Percentiles rank a stretch among this genome's conserved stretches.
Evolutionary conservation across 2,797 vertebrate species (phyloP).

Genomic region (Pseudomugil gertrudae): DNA sequence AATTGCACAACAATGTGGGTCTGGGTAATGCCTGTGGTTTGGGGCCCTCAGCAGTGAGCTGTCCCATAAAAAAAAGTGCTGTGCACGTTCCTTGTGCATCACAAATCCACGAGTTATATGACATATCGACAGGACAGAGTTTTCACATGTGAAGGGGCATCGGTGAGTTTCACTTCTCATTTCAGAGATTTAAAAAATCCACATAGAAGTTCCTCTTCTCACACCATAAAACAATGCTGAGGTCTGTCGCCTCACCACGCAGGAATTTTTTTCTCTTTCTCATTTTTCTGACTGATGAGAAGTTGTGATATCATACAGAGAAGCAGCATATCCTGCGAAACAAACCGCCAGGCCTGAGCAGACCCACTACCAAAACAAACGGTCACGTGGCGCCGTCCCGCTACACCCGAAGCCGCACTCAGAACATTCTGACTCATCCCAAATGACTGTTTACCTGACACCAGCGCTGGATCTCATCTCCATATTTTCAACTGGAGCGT

Average conservation of each 20-base stretch:
- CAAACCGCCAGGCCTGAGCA: constrained; percentile 39
- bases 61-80: constrained; percentile 56
- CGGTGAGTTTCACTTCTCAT: constrained; percentile 61
- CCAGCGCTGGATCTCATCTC: constrained; percentile 58
- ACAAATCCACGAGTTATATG: neutral
- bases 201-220: constrained; percentile 49
- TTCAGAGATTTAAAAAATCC: constrained; percentile 32
- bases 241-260: constrained; percentile 27
- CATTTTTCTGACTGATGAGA: constrained; percentile 29
- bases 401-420: constrained; percentile 52
- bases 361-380: constrained; percentile 57
- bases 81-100: constrained; percentile 54
- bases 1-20: constrained; percentile 88
- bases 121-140: constrained; percentile 18
- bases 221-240: constrained; percentile 28
- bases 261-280: constrained; percentile 20
- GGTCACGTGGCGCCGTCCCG: constrained; percentile 52
- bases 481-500: constrained; percentile 40
- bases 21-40: constrained; percentile 89
- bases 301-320: constrained; percentile 34
- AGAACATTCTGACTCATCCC: constrained; percentile 76
- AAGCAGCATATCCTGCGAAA: constrained; percentile 30
- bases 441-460: constrained; percentile 78
- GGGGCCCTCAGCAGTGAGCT: constrained; percentile 81
- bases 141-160: constrained; percentile 16